These are phyloP conservation scores for Atherix ibis DNA, from an alignment of 2,888 invertebrate genomes.

Conservation along the genomic window DNA sequence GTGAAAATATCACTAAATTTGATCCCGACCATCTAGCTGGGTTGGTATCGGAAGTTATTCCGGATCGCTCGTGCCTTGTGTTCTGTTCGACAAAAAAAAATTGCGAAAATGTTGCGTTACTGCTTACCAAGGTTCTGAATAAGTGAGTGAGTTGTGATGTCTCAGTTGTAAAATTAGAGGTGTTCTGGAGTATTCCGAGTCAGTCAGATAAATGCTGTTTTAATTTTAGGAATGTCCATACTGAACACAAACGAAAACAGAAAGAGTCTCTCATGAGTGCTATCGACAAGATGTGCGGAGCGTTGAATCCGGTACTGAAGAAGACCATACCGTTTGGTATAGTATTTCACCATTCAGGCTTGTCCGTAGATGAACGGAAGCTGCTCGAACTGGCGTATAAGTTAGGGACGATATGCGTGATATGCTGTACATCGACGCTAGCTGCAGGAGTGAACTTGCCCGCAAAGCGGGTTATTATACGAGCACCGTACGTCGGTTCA, in stretches of 20 bases:
- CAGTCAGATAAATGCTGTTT: no score
- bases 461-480: constrained; percentile 73
- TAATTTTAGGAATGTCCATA: constrained; percentile 34
- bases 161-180: no score
- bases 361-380: constrained; percentile 73
- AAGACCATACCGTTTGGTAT: constrained; percentile 63
- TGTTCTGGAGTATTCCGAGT: no score
- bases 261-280: constrained; percentile 45
- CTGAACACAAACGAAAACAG: constrained; percentile 39
- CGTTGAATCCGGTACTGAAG: constrained; percentile 47
- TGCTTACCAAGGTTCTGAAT: constrained; percentile 50
- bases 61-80: constrained; percentile 63
- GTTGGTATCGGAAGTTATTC: constrained; percentile 66
- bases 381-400: constrained; percentile 73
- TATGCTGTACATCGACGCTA: constrained; percentile 90
- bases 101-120: constrained; percentile 75
- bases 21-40: constrained; percentile 74
- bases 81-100: constrained; percentile 90
- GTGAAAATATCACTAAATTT: constrained; percentile 36
- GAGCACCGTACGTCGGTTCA: constrained; percentile 68
- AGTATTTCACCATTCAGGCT: constrained; percentile 87
- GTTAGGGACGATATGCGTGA: constrained; percentile 65
- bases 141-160: constrained; percentile 13
- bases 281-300: constrained; percentile 46
- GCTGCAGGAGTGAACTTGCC: constrained; percentile 98